A percentile compares a stretch with the other conserved stretches of the same genome.
phyloP scores from a whole-genome alignment of 2,797 vertebrate species.

The Mycteria americana region DNA sequence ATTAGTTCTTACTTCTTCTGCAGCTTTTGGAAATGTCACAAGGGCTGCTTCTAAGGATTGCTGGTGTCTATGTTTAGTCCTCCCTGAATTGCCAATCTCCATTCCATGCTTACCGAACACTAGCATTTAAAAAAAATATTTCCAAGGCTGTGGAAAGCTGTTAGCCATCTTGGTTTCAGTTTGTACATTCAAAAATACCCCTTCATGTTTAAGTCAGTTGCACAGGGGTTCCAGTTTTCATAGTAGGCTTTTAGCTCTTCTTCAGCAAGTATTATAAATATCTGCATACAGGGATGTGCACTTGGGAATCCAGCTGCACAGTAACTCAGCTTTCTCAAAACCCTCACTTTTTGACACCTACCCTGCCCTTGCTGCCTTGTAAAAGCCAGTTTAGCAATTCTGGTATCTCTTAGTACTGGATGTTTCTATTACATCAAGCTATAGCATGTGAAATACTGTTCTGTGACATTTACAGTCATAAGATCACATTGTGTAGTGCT shows the following conservation, averaged over 20 bases:
- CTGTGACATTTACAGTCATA: not conserved
- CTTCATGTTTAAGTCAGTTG: not conserved
- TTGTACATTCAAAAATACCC: not conserved
- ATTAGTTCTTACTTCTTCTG: not conserved
- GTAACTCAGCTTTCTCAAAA: not conserved
- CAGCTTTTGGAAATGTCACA: not conserved
- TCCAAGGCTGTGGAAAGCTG: not conserved
- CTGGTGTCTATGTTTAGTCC: not conserved
- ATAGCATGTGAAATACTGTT: not conserved
- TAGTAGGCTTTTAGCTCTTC: not conserved
- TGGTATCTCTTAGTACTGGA: not conserved
- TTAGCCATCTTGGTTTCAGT: not conserved
- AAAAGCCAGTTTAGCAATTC: not conserved
- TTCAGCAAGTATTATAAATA: not conserved
- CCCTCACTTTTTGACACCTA: not conserved
- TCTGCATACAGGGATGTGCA: not conserved
- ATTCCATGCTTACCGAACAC: not conserved
- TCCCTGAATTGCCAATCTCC: not conserved
- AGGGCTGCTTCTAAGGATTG: not conserved
- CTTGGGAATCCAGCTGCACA: not conserved
- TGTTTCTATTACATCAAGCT: not conserved
- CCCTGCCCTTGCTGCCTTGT: not conserved
- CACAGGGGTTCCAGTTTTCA: not conserved
- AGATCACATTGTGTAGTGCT: not conserved
- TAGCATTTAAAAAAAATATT: not conserved